Evolutionary conservation across 2,797 vertebrate species (phyloP).

Genomic region (Mustela erminea): DNA sequence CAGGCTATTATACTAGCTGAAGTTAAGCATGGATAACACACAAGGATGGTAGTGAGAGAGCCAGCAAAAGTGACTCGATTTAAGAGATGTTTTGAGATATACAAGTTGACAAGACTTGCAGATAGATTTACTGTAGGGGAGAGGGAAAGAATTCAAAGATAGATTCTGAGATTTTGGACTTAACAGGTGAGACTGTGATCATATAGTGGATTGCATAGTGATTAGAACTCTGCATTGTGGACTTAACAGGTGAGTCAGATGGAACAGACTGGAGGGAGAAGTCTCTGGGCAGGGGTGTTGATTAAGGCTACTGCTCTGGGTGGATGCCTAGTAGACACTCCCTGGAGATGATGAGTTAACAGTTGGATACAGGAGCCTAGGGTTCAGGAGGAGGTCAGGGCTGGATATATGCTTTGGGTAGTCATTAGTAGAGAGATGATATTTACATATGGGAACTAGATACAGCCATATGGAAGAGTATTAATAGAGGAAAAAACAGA

Average conservation of each 20-base stretch:
- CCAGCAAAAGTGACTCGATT: not conserved
- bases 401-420: not conserved
- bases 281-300: not conserved
- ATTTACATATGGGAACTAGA: not conserved
- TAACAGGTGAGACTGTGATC: not conserved
- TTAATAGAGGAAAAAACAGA: not conserved
- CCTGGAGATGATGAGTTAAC: no score
- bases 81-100: not conserved
- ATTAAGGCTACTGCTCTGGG: not conserved
- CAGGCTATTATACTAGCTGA: not conserved
- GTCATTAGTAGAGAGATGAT: not conserved
- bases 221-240: no score
- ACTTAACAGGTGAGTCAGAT: not conserved
- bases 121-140: not conserved
- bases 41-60: not conserved
- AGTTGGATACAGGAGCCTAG: not conserved
- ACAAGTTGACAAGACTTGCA: not conserved
- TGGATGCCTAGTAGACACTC: not conserved
- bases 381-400: not conserved
- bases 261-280: not conserved
- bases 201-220: no score
- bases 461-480: not conserved
- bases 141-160: not conserved
- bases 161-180: not conserved
- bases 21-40: not conserved